These are phyloP conservation scores for Zophobas atratus DNA, from an alignment of 1,140 invertebrate genomes.

Conservation along the genomic window DNA sequence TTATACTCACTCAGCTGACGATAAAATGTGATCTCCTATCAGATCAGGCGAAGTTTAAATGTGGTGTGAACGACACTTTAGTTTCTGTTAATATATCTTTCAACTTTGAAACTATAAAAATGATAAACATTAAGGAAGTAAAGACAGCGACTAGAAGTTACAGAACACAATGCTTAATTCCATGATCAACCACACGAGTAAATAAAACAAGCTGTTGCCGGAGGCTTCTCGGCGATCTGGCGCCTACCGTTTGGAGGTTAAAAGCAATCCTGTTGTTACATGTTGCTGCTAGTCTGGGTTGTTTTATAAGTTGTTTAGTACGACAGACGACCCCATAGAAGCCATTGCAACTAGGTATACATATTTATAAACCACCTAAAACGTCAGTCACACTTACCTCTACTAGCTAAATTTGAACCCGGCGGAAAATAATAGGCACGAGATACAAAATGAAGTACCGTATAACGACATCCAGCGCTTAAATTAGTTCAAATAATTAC, in stretches of 20 bases:
- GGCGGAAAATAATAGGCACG: background rate
- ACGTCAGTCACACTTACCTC: background rate
- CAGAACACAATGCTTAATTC: conserved; percentile 49
- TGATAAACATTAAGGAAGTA: conserved; percentile 50
- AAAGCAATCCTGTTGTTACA: conserved; percentile 50
- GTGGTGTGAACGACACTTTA: conserved; percentile 36
- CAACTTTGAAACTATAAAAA: conserved; percentile 46
- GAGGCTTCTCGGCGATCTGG: conserved; percentile 51
- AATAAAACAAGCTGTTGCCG: conserved; percentile 52
- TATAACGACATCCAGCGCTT: too few species aligned
- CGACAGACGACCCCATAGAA: conserved; percentile 43
- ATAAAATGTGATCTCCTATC: conserved; percentile 19
- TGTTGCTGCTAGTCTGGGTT: conserved; percentile 44
- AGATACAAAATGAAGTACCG: background rate
- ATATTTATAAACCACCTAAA: conserved; percentile 17
- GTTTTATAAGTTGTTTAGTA: conserved; percentile 42
- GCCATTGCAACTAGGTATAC: background rate
- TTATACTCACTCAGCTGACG: conserved; percentile 19
- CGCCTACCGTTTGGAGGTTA: conserved; percentile 56
- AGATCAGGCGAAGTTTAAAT: conserved; percentile 13
- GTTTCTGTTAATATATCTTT: conserved; percentile 44
- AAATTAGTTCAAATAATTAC: too few species aligned
- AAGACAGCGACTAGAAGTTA: conserved; percentile 48
- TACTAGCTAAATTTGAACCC: background rate
- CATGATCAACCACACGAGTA: conserved; percentile 48